Percentiles rank a stretch among this genome's conserved stretches.
Evolutionary conservation across 2,888 invertebrate genomes (phyloP).

Genomic region (Philonicus albiceps): DNA sequence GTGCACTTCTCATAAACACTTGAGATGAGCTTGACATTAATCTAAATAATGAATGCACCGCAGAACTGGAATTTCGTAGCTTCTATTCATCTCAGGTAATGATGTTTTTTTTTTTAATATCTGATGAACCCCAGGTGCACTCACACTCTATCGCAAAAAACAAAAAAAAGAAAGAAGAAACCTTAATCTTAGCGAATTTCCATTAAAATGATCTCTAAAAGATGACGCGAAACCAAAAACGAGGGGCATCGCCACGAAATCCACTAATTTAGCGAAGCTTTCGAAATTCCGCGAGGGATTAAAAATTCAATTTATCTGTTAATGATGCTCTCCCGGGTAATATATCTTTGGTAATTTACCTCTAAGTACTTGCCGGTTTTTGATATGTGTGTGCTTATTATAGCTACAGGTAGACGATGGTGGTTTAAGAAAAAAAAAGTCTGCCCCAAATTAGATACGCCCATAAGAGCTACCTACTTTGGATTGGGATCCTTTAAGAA

Average conservation of each 20-base stretch:
- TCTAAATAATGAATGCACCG: constrained; percentile 23
- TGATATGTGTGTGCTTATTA: constrained; percentile 1
- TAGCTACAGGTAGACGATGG: neutral
- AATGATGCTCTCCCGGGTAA: constrained; percentile 27
- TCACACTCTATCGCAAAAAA: neutral
- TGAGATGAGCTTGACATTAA: neutral
- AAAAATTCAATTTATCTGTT: constrained; percentile 31
- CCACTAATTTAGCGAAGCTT: constrained; percentile 23
- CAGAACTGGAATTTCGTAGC: neutral
- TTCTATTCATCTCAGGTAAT: neutral
- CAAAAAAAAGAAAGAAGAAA: too few relatives aligned
- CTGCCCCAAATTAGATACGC: constrained; percentile 17
- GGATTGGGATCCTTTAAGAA: neutral
- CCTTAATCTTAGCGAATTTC: constrained; percentile 9
- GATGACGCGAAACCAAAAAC: neutral
- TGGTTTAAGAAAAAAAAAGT: neutral
- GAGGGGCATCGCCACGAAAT: neutral
- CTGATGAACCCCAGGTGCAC: neutral
- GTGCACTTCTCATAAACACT: neutral
- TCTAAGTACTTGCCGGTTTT: neutral
- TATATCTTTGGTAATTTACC: constrained; percentile 21
- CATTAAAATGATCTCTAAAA: neutral
- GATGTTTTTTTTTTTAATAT: neutral
- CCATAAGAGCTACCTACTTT: neutral
- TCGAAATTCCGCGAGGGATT: constrained; percentile 22